Percentiles rank a stretch among this genome's conserved stretches.
Conservation (phyloP, 2,888 invertebrate species). For the Chrysolina americana region DNA sequence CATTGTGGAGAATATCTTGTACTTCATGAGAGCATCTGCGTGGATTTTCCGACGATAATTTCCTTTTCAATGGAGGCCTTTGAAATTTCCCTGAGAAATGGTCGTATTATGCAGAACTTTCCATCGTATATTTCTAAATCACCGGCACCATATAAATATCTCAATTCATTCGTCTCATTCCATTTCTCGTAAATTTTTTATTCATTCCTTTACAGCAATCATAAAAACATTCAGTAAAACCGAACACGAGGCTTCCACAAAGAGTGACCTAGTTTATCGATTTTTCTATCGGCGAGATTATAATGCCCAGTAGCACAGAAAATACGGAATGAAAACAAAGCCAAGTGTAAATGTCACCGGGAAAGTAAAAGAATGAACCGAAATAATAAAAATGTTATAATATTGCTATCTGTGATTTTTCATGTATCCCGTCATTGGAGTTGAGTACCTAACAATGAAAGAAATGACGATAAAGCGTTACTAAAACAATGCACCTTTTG, state of each 20-base stretch:
- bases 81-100: neutral
- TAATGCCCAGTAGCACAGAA: neutral
- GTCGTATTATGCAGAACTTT: neutral
- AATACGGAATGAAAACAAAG: neutral
- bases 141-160: neutral
- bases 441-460: neutral
- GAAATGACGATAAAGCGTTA: neutral
- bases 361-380: neutral
- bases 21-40: no score
- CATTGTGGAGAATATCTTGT: no score
- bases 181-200: neutral
- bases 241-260: neutral
- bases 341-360: neutral
- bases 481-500: neutral
- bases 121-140: neutral
- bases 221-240: neutral
- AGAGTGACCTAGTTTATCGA: slow-evolving; percentile 12
- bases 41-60: neutral
- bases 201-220: neutral
- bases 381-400: neutral
- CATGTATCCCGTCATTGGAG: neutral
- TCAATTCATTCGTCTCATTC: neutral
- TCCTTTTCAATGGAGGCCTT: neutral
- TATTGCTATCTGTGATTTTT: neutral
- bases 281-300: slow-evolving; percentile 1